Evolutionary conservation across 2,888 invertebrate species (phyloP), one percentile per base, ranked within the genome.

Genomic region (Homarus gammarus): DNA sequence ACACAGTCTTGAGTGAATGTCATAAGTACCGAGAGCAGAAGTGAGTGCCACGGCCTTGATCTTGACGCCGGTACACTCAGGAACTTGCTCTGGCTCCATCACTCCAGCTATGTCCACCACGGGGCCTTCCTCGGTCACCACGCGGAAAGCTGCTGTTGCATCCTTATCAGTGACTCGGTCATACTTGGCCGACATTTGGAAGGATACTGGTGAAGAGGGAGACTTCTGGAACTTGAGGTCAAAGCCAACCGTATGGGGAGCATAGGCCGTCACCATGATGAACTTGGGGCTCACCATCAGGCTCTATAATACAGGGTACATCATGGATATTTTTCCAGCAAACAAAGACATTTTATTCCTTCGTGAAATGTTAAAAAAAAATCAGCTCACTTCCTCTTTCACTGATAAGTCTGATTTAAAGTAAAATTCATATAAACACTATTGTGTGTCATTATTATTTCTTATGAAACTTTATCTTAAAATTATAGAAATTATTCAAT

Each of bases 31-130:
- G 15, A 68, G 64, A 22, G 38, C 18, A 10, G 77, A 78, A 27
- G 51, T 78, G 51, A 61, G 77, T 18, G 44, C 31, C 27, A 75
- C 83, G 31, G 68, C 77, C 36, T 70, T 49, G 44, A 88, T n/a
- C 27, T 36, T 68, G 31, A 68, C 18, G 36, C 88, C 88, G 49
- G 83, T 33, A 51, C 88, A 88, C 18, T 33, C 18, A 27, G 36
- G 64, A 10, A 61, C 83, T n/a, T n/a, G n/a, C 15, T 51, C 51
- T 36, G 75, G 82, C 44, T 75, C 36, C 38, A 84, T 27, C 49
- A 77, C 49, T 22, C 83, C 83, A 27, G 88, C 81, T 22, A 88
- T 49, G 49, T 88, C 88, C 38, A 88, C 10, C 31, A 64, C 40
- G 15, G 83, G 38, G 1, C 61, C 49, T 22, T 77, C 31, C 1